Base-by-base conservation (phyloP, 2,888 invertebrate species). In the Papilio protenor region DNA sequence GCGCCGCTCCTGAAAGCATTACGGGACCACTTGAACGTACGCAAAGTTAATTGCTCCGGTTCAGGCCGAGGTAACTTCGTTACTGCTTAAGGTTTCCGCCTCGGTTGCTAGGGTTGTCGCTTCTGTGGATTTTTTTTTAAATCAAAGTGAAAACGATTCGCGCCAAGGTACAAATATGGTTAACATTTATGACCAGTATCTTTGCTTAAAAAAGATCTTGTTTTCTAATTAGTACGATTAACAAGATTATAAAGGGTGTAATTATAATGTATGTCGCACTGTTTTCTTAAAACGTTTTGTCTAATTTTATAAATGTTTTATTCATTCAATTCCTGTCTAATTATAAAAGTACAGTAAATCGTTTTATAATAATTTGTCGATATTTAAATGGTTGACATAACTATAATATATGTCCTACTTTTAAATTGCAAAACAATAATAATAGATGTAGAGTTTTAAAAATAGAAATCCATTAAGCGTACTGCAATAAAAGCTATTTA, bases 1-100 rank as follows among this genome's bases (percentile, higher is more conserved):
- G 79, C 81, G 79, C 76, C 69, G 52, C 79, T 81, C 81, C 78
- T 82, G 80, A 80, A 82, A 79, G 79, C 77, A 55, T 52, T 64
- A 52, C 59, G 71, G 49, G 71, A 45, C 33, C 49, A 55, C 73
- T 73, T 66, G 73, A 64, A 49, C 73, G 77, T 77, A 77, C 73
- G 77, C 66, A 73, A 72, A 77, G 73, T 73, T 77, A 77, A 77
- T 77, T 77, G 77, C 77, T 73, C 33, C 21, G 33, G 71, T 52
- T n/a, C 23, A 49, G 71, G 59, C 21, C 47, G 59, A 21, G 71
- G 64, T 64, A 64, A 77, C 64, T 77, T 64, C 61, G 52, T 72
- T 73, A 73, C 61, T 14, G 64, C 72, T 73, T 73, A 64, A 64
- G 77, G 72, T 64, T 73, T 40, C 21, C 74, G 59, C 61, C 61